Conservation (phyloP, 1,140 invertebrate species). For the Pseudomyrmex sp. region DNA sequence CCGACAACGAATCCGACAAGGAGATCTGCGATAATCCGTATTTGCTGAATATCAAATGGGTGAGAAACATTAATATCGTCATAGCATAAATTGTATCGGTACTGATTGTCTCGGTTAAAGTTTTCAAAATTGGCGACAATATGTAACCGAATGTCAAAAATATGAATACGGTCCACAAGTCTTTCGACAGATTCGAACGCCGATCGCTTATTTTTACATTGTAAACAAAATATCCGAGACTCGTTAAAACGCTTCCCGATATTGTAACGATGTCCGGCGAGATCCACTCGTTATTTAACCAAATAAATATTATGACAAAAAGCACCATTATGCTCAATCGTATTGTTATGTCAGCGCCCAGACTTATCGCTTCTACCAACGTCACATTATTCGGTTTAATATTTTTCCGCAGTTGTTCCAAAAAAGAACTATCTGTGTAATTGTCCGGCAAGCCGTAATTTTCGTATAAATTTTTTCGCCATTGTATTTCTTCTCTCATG, state of each 20-base stretch:
- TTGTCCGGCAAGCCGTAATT: constrained; percentile 95
- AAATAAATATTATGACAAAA: constrained; percentile 91
- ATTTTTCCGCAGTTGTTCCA: constrained; percentile 95
- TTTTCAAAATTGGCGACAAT: constrained; percentile 96
- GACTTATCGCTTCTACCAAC: constrained; percentile 87
- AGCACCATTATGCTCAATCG: constrained; percentile 91
- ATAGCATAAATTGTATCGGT: constrained; percentile 98
- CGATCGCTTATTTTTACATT: constrained; percentile 79
- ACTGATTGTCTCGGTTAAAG: constrained; percentile 97
- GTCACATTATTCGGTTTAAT: constrained; percentile 90
- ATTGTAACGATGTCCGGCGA: constrained; percentile 88
- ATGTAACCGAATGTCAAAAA: constrained; percentile 94
- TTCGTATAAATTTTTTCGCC: constrained; percentile 96
- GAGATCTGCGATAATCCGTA: constrained; percentile 94
- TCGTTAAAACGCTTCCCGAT: constrained; percentile 85
- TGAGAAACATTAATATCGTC: constrained; percentile 93
- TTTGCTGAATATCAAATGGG: constrained; percentile 96
- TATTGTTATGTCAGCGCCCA: constrained; percentile 90
- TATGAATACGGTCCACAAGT: constrained; percentile 90
- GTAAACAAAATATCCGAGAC: constrained; percentile 87
- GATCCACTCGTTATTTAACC: constrained; percentile 89
- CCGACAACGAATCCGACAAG: constrained; percentile 92
- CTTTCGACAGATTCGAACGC: constrained; percentile 83
- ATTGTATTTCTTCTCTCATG: constrained; percentile 78
- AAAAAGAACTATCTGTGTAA: constrained; percentile 94